Evolutionary conservation across 92 coral and sea anemone species (phyloP).

Genomic region (Micromussa lordhowensis): DNA sequence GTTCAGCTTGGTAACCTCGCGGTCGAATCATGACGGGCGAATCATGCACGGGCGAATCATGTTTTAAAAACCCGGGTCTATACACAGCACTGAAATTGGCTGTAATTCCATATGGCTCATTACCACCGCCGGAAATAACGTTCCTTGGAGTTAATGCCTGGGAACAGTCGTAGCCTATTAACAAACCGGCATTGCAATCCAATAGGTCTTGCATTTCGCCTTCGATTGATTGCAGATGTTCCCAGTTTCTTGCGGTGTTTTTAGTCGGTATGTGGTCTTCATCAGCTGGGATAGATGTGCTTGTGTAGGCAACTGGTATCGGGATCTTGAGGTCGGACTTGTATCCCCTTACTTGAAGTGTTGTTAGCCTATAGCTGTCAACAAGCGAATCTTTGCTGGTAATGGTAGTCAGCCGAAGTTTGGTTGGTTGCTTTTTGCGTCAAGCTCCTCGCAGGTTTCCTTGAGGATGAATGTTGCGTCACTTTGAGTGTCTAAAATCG

Average conservation of each 20-base stretch:
- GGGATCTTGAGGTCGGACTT: conserved; percentile 12
- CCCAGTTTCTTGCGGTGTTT: neutral
- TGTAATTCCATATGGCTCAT: conserved; percentile 13
- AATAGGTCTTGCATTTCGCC: conserved; percentile 4
- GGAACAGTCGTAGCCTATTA: conserved; percentile 9
- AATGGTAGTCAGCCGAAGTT: conserved; percentile 6
- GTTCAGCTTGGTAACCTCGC: too few relatives aligned
- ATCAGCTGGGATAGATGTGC: neutral
- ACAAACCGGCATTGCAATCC: conserved; percentile 4
- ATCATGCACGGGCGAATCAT: too few relatives aligned
- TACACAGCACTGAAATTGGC: too few relatives aligned
- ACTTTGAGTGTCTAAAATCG: conserved; percentile 11
- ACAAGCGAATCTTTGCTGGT: neutral
- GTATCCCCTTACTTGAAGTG: conserved; percentile 10
- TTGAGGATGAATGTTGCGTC: conserved; percentile 1
- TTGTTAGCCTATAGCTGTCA: neutral
- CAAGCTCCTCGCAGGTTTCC: conserved; percentile 2
- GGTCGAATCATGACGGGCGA: too few relatives aligned
- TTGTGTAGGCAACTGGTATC: neutral
- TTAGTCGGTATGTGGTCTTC: conserved; percentile 15
- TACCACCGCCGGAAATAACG: neutral
- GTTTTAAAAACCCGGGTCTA: too few relatives aligned
- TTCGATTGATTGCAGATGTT: neutral
- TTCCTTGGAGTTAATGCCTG: conserved; percentile 32
- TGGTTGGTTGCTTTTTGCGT: neutral